A percentile compares a stretch with the other conserved stretches of the same genome.
Conservation (phyloP, 2,888 invertebrate genomes). For the Drosophila cognata region DNA sequence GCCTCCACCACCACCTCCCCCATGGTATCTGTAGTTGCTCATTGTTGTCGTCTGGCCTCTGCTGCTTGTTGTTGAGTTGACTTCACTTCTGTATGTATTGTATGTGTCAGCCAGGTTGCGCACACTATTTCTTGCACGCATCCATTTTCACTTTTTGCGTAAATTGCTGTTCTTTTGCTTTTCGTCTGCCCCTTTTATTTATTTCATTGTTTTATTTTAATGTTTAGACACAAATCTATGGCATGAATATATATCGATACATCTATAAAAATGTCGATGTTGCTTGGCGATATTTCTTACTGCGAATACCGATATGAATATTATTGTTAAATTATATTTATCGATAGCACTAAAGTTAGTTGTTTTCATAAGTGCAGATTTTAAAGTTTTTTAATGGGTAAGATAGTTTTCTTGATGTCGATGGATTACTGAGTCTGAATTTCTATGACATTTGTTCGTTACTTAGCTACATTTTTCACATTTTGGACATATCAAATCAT, state of each 20-base stretch:
- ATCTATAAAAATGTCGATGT: neutral
- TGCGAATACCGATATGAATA: neutral
- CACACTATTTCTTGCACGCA: conserved; percentile 2
- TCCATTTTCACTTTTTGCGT: neutral
- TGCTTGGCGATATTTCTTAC: neutral
- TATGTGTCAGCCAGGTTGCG: neutral
- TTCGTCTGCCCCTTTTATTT: conserved; percentile 1
- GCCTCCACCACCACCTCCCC: conserved; percentile 77
- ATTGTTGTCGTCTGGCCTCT: conserved; percentile 48
- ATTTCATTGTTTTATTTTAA: conserved; percentile 19
- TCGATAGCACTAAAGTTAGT: neutral
- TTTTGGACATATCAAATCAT: neutral
- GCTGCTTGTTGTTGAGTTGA: neutral
- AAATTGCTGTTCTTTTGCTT: neutral
- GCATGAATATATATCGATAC: conserved; percentile 12
- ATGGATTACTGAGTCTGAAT: neutral
- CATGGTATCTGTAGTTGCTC: conserved; percentile 84
- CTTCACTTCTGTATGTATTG: conserved; percentile 3
- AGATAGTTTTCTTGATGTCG: neutral
- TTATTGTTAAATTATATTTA: neutral
- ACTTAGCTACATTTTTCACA: neutral
- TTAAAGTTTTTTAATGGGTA: neutral
- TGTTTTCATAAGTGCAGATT: neutral
- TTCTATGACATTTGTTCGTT: neutral
- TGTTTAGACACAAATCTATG: conserved; percentile 8